These are phyloP conservation scores for Iselma pallidipennis DNA, from an alignment of 2,888 invertebrate genomes.

Conservation along the genomic window DNA sequence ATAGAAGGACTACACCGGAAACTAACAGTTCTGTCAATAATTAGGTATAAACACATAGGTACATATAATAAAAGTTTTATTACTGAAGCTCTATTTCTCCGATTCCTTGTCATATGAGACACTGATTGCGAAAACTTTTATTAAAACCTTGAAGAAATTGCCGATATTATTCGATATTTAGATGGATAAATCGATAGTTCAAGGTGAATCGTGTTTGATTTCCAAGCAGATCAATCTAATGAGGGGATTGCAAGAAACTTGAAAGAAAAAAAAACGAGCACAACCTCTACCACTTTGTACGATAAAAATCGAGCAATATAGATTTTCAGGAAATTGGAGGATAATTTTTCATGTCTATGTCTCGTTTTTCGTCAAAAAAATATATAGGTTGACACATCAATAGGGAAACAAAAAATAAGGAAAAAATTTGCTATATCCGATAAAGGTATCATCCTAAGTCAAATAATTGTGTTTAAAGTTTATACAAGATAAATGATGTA, in stretches of 20 bases:
- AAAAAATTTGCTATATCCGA: slow-evolving; percentile 14
- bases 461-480: slow-evolving; percentile 16
- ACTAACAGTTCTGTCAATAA: not conserved
- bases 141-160: slow-evolving; percentile 13
- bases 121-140: slow-evolving; percentile 10
- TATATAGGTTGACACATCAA: too few relatives aligned
- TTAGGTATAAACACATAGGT: too few relatives aligned
- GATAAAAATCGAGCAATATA: not conserved
- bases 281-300: not conserved
- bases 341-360: not conserved
- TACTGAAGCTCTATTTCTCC: too few relatives aligned
- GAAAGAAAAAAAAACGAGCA: too few relatives aligned
- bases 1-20: not conserved
- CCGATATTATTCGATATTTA: slow-evolving; percentile 14
- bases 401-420: slow-evolving; percentile 4
- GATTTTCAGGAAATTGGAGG: slow-evolving; percentile 3
- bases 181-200: slow-evolving; percentile 29
- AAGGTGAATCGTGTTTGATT: slow-evolving; percentile 23
- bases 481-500: slow-evolving; percentile 12
- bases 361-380: not conserved
- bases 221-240: slow-evolving; percentile 2
- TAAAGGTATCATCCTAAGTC: slow-evolving; percentile 19
- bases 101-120: not conserved
- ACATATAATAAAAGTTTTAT: too few relatives aligned
- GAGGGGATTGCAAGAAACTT: not conserved